Evolutionary conservation across 2,797 vertebrate species (phyloP), one percentile per base, ranked within the genome.

Genomic region (Enteromius radiatus): DNA sequence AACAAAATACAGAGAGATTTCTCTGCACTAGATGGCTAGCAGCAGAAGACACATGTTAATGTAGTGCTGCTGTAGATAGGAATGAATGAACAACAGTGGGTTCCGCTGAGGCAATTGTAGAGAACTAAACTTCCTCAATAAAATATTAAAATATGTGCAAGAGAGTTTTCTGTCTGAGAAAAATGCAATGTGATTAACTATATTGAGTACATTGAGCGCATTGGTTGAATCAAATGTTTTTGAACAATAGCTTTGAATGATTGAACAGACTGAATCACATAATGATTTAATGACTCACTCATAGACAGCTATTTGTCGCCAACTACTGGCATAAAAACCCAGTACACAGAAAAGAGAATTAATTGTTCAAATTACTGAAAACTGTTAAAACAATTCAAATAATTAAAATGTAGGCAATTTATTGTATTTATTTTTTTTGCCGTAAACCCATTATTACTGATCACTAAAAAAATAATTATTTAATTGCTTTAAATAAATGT

Each of bases 1-100:
- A 77, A 70, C 43, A 38, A 17, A 76, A 64, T 41, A 23, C 76
- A 38, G 75, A 75, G 56, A 45, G 59, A 64, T 75, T 74, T 65
- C n/a, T 74, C 59, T 74, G 31, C 9, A 12, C 49, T 73, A 15
- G 6, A 70, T 65, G 31, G 52, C 78, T 54, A n/a, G n/a, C 28
- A 26, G 21, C 14, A 38, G 7, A 38, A 65, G 28, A 81, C 21
- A 31, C 14, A 38, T 38, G 31, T 21, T 28, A 8, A 41, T 9
- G 8, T 11, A 31, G 15, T 19, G 12, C 33, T 65, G 3, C 19
- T 5, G 45, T 70, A 28, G 0, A 47, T 17, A 0, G 12, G 12
- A 69, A 69, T 17, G 15, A 23, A 47, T 15, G 41, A 45, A 26
- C 14, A 3, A 69, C 38, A 17, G n/a, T 3, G 36, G 7, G 6